phyloP scores from a whole-genome alignment of 2,888 invertebrate genomes.

The Autographa pulchrina region DNA sequence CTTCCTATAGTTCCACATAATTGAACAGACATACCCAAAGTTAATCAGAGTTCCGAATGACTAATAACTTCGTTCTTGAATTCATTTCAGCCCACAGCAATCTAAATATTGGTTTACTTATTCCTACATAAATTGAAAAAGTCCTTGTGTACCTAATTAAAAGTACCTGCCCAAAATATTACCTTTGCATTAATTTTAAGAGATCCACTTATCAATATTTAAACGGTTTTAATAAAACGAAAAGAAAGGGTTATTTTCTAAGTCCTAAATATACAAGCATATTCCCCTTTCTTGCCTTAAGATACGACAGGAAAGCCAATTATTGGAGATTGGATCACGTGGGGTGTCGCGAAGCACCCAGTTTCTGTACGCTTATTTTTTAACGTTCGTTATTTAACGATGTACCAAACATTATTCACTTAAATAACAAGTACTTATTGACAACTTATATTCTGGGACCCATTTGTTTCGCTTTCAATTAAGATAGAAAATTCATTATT shows the following conservation, averaged over 20 bases:
- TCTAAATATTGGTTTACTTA: conserved; percentile 5
- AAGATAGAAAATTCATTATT: no score
- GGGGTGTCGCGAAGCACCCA: background rate
- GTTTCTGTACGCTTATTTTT: background rate
- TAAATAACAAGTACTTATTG: background rate
- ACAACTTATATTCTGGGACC: background rate
- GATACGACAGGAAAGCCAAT: conserved; percentile 18
- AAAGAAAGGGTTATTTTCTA: conserved; percentile 25
- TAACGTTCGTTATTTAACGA: background rate
- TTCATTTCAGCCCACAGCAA: background rate
- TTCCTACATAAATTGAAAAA: conserved; percentile 1
- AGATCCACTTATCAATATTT: conserved; percentile 6
- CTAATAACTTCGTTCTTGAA: background rate
- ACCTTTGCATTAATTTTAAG: conserved; percentile 8
- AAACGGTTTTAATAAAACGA: conserved; percentile 11
- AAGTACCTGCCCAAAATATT: conserved; percentile 1
- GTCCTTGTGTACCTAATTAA: conserved; percentile 8
- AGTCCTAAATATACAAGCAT: conserved; percentile 51
- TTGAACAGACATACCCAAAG: conserved; percentile 16
- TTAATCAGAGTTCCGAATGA: conserved; percentile 1
- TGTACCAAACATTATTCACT: background rate
- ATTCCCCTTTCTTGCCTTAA: conserved; percentile 17
- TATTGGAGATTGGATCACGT: background rate
- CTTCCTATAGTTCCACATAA: conserved; percentile 23
- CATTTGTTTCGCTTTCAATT: no score